Base-by-base conservation (phyloP, 2,797 vertebrate species). In the Myotis daubentonii region DNA sequence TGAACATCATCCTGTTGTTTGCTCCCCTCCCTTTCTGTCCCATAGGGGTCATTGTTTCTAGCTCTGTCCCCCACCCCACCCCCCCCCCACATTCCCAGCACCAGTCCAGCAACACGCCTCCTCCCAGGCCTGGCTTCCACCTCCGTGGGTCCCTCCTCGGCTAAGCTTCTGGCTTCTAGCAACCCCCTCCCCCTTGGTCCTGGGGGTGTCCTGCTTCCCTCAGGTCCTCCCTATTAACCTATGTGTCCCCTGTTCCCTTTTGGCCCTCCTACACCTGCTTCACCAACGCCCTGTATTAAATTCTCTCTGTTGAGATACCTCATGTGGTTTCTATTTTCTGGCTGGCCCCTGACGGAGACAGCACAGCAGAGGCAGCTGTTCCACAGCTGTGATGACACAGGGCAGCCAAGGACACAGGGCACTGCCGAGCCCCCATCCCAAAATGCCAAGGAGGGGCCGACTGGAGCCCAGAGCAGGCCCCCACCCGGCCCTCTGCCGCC, bases 301-400 rank as follows among this genome's bases (percentile, higher is more conserved):
- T 68, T 25, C 70, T 86, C 89, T 85, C 70, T 57, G 60, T 5
- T 28, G 55, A 68, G 74, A 57, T 11, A 15, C 65, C 7, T 53
- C 0, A 0, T 11, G 76, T 8, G 30, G 65, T 30, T 49, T 62
- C 53, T 57, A 1, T 1, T 17, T 70, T 38, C 82, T 51, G 87
- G 47, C 82, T 38, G 66, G 71, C 49, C 51, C 38, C 89, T 5
- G 1, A 33, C 38, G 5, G 71, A 85, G 93, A 70, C 5, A 8
- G 47, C 7, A 22, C 36, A 33, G 70, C 62, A 17, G 81, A 44
- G 82, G 28, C 86, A 96, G 94, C 93, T 79, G 84, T 19, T 75
- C 8, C 2, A 55, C 89, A 94, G 94, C 96, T 93, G 92, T 53
- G 53, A 20, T 17, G 0, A 8, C 0, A 0, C 2, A 2, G 79